A percentile compares a stretch with the other conserved stretches of the same genome.
phyloP scores from a whole-genome alignment of 1,140 invertebrate species.

The Drosophila sucinea region DNA sequence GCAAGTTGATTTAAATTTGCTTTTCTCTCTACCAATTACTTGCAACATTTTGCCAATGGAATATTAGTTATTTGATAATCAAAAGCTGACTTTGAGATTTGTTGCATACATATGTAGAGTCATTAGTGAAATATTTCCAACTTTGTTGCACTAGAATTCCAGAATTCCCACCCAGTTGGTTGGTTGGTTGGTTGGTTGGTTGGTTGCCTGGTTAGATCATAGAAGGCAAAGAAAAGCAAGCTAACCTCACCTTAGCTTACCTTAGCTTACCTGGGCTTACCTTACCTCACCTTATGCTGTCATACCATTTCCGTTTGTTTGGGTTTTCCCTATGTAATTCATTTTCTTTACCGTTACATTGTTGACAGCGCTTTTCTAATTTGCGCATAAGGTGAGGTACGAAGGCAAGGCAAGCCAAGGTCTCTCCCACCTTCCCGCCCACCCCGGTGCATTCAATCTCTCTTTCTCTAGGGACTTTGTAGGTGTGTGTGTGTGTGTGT shows the following conservation, averaged over 20 bases:
- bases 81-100: not conserved
- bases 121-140: not conserved
- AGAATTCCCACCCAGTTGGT: slow-evolving; percentile 8
- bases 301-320: slow-evolving; percentile 56
- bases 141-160: slow-evolving; percentile 8
- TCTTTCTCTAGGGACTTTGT: slow-evolving; percentile 14
- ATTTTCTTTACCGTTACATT: slow-evolving; percentile 59
- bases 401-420: slow-evolving; percentile 15
- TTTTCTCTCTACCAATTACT: no score
- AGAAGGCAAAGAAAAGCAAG: not conserved
- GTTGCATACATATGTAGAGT: not conserved
- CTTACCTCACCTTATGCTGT: slow-evolving; percentile 17
- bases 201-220: not conserved
- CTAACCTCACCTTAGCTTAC: not conserved
- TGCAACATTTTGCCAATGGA: no score
- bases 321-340: slow-evolving; percentile 47
- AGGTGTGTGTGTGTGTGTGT: slow-evolving; percentile 31
- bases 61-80: no score
- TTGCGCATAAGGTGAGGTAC: slow-evolving; percentile 27
- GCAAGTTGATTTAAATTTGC: no score
- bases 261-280: not conserved
- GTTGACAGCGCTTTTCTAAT: slow-evolving; percentile 58
- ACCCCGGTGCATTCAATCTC: no score
- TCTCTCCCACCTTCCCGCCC: not conserved
- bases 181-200: not conserved